These are phyloP conservation scores for Saguinus midas DNA, from an alignment of 2,113 vertebrate species.

Conservation along the genomic window DNA sequence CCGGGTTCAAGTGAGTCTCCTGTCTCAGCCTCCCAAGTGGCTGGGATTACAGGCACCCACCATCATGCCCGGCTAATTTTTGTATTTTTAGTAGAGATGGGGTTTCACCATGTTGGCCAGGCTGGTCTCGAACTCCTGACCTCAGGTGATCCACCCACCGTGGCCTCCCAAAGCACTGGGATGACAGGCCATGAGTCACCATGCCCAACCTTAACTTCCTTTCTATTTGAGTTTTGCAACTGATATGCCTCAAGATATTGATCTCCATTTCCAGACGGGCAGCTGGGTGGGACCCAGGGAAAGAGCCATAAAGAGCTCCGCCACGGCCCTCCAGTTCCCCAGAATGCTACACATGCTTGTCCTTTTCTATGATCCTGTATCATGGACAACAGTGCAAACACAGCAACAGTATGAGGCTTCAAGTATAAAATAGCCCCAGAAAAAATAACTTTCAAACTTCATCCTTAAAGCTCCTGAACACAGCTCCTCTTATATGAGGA, in stretches of 20 bases:
- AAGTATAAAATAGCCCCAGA: not conserved
- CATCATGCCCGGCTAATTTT: too few species aligned
- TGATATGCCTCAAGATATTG: rapidly evolving
- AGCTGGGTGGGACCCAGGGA: not conserved
- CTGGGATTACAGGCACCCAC: too few species aligned
- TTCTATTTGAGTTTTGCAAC: not conserved
- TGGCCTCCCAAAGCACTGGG: not conserved
- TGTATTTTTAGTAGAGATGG: not conserved
- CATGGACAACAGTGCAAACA: not conserved
- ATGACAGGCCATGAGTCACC: not conserved
- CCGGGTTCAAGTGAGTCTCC: too few species aligned
- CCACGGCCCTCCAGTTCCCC: not conserved
- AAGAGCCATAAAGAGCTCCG: not conserved
- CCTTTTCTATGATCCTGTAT: not conserved
- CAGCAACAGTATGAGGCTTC: not conserved
- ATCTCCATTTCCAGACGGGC: rapidly evolving
- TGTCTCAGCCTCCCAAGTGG: too few species aligned
- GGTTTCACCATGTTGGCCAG: not conserved
- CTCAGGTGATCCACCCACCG: not conserved
- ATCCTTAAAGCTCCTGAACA: not conserved
- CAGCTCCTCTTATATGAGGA: not conserved
- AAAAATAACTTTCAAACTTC: not conserved
- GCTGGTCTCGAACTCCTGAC: not conserved
- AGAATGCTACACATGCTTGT: not conserved
- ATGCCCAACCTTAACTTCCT: not conserved